Percentiles rank a stretch among this genome's conserved stretches.
phyloP scores from a whole-genome alignment of 2,888 invertebrate species.

The Lymantria dispar region DNA sequence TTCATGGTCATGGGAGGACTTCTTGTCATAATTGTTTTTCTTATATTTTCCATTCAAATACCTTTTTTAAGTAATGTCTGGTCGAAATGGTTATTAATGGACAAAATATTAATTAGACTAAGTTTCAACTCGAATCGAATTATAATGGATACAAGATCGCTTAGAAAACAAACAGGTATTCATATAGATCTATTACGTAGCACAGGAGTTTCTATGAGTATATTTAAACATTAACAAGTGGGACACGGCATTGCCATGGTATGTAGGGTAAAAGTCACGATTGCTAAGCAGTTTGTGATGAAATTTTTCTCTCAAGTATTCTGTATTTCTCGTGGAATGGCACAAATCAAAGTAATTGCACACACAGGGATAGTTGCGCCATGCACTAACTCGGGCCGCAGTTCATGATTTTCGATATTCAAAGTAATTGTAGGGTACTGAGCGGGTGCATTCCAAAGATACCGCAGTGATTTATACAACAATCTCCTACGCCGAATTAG shows the following conservation, averaged over 20 bases:
- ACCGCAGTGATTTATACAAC: background rate
- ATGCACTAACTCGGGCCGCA: conserved; percentile 27
- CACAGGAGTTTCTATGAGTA: no score
- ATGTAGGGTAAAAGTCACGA: conserved; percentile 31
- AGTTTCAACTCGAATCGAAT: no score
- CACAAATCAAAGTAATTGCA: conserved; percentile 37
- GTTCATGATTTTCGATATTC: conserved; percentile 29
- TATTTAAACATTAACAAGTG: background rate
- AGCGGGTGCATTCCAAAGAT: background rate
- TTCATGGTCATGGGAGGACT: no score
- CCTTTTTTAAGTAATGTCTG: no score
- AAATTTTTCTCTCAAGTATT: conserved; percentile 41
- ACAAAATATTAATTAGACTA: no score
- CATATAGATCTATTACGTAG: no score
- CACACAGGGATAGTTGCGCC: conserved; percentile 35
- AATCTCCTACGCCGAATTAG: background rate
- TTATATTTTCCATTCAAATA: no score
- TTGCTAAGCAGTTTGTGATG: conserved; percentile 20
- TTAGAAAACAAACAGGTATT: no score
- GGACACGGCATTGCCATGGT: conserved; percentile 12
- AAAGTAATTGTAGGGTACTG: conserved; percentile 4
- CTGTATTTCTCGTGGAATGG: conserved; percentile 30
- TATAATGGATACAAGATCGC: no score
- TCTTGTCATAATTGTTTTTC: no score
- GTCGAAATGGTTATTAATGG: no score